phyloP scores from a whole-genome alignment of 2,797 vertebrate genomes.

The Rhinella marina region DNA sequence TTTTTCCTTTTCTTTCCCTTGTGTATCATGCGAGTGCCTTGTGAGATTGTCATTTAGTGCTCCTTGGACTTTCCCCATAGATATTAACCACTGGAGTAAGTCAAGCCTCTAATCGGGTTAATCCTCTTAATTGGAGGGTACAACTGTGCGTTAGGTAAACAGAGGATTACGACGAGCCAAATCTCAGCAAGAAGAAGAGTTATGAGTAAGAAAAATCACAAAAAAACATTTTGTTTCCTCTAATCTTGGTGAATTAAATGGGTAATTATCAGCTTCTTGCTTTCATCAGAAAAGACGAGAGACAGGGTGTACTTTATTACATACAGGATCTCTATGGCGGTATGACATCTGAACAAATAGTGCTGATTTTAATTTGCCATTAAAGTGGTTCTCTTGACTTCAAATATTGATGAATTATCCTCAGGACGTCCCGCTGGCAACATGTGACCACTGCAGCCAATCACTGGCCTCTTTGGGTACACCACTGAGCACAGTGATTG shows the following conservation, averaged over 20 bases:
- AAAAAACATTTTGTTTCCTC: background rate
- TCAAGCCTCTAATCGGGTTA: slow-evolving; percentile 10
- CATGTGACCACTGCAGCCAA: no score
- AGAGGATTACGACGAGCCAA: background rate
- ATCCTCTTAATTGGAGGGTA: slow-evolving; percentile 16
- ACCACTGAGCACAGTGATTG: no score
- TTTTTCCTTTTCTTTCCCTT: background rate
- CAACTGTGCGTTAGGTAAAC: background rate
- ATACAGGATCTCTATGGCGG: background rate
- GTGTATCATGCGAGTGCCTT: background rate
- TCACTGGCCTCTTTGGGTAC: no score
- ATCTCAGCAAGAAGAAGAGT: background rate
- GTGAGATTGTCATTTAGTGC: slow-evolving; percentile 16
- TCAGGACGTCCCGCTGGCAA: no score
- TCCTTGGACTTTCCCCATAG: slow-evolving; percentile 6
- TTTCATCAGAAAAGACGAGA: background rate
- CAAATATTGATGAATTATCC: no score
- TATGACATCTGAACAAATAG: background rate
- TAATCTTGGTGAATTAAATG: background rate
- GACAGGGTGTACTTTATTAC: background rate
- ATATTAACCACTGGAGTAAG: background rate
- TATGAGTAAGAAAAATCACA: background rate
- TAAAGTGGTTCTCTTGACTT: no score
- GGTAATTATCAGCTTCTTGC: background rate
- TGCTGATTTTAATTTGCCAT: background rate